Evolutionary conservation across 35 echinoderm and acorn worm species (phyloP).

Genomic region (Apostichopus parvimensis): DNA sequence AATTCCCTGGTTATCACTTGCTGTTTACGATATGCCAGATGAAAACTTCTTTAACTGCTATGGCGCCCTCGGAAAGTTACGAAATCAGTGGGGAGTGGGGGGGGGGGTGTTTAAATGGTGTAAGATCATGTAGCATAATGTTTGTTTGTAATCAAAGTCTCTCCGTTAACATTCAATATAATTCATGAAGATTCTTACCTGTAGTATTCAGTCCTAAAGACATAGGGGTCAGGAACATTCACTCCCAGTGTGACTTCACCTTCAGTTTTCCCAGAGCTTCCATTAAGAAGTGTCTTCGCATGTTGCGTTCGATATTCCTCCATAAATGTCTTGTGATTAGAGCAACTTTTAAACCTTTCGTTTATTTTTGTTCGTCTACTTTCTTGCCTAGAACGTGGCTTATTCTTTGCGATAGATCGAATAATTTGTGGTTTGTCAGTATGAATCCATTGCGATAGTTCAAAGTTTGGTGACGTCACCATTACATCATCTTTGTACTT

Average conservation of each 20-base stretch:
- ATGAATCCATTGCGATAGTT: constrained; percentile 6
- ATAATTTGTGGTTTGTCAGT: background rate
- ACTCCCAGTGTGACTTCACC: constrained; percentile 1
- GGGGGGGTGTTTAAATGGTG: no score
- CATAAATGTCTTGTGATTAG: background rate
- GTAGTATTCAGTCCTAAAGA: constrained; percentile 28
- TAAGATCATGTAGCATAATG: no score
- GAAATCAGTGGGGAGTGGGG: no score
- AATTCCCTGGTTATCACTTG: no score
- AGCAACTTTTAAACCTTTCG: background rate
- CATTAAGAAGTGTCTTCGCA: background rate
- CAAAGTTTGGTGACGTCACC: constrained; percentile 12
- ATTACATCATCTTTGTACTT: constrained; percentile 48
- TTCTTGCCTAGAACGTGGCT: background rate
- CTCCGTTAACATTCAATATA: no score
- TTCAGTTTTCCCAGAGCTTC: background rate
- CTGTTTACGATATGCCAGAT: no score
- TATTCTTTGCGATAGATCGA: background rate
- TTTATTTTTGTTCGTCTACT: background rate
- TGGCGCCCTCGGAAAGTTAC: no score
- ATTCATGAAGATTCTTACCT: background rate
- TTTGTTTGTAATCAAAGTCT: no score
- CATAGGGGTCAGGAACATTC: constrained; percentile 34
- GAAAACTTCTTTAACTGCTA: no score
- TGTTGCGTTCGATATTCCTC: background rate